Percentiles rank a stretch among this genome's conserved stretches.
Evolutionary conservation across 2,797 vertebrate genomes (phyloP).

Genomic region (Graptemys geographica): DNA sequence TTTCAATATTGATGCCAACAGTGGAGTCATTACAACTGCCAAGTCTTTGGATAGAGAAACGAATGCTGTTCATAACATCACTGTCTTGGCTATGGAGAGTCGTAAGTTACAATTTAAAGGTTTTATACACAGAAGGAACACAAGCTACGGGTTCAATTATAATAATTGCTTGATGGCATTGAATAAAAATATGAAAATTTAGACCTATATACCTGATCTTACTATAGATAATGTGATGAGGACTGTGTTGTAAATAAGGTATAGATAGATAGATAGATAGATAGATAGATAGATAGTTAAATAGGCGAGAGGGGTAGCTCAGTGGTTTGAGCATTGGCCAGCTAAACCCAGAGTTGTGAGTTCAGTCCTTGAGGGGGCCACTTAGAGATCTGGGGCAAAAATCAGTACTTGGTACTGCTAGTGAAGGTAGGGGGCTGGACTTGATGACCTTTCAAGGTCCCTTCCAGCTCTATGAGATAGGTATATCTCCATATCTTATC

Average conservation of each 20-base stretch:
- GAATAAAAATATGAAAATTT: not conserved
- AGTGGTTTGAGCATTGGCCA: too few relatives aligned
- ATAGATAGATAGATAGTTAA: not conserved
- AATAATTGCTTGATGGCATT: not conserved
- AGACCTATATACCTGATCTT: not conserved
- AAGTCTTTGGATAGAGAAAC: conserved; percentile 94
- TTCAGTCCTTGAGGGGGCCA: too few relatives aligned
- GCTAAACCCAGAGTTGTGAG: too few relatives aligned
- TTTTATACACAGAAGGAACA: not conserved
- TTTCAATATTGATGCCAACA: conserved; percentile 95
- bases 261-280: not conserved
- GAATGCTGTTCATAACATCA: conserved; percentile 95
- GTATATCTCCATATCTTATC: too few relatives aligned
- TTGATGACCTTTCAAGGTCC: too few relatives aligned
- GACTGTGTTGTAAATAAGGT: not conserved
- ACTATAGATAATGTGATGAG: not conserved
- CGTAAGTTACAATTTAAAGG: conserved; percentile 85
- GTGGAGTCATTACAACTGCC: conserved; percentile 94
- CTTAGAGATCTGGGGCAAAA: too few relatives aligned
- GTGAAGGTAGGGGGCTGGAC: too few relatives aligned
- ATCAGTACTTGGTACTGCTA: too few relatives aligned
- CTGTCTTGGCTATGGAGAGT: conserved; percentile 94
- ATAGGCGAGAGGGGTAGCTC: too few relatives aligned
- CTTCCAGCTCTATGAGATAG: too few relatives aligned
- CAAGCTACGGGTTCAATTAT: not conserved